Evolutionary conservation across 2,797 vertebrate genomes (phyloP).

Genomic region (Carcharodon carcharias): DNA sequence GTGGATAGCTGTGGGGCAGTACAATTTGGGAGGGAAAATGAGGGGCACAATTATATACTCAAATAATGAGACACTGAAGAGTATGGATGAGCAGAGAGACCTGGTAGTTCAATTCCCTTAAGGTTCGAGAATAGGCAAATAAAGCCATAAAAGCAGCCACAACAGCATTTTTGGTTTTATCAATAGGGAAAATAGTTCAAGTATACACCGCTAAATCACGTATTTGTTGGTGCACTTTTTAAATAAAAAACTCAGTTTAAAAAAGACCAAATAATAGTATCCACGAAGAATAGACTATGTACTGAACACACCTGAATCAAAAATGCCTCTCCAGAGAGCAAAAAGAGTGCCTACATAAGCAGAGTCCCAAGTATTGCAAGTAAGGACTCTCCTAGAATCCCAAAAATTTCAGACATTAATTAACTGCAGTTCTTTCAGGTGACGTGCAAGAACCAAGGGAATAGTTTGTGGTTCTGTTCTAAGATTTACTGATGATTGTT

Average conservation of each 20-base stretch:
- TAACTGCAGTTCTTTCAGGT: not conserved
- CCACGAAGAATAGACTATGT: not conserved
- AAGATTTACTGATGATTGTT: not conserved
- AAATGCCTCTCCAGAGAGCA: not conserved
- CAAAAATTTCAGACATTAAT: not conserved
- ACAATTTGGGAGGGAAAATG: too few relatives aligned
- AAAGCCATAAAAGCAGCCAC: not conserved
- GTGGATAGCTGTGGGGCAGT: too few relatives aligned
- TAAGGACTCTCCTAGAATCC: not conserved
- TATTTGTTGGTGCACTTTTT: not conserved
- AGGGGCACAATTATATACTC: not conserved
- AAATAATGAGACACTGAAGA: not conserved
- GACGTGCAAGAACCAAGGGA: not conserved
- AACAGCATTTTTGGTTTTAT: not conserved
- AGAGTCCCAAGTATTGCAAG: not conserved
- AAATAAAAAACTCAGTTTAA: not conserved
- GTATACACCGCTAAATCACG: not conserved
- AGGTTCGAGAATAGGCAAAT: not conserved
- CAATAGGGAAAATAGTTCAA: not conserved
- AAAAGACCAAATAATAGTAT: too few relatives aligned
- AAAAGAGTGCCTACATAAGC: not conserved
- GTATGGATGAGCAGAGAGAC: not conserved
- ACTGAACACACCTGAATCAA: not conserved
- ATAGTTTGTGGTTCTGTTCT: not conserved
- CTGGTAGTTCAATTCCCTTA: not conserved